These are phyloP conservation scores for Chouioia cunea DNA, from an alignment of 2,888 invertebrate genomes.

Conservation along the genomic window DNA sequence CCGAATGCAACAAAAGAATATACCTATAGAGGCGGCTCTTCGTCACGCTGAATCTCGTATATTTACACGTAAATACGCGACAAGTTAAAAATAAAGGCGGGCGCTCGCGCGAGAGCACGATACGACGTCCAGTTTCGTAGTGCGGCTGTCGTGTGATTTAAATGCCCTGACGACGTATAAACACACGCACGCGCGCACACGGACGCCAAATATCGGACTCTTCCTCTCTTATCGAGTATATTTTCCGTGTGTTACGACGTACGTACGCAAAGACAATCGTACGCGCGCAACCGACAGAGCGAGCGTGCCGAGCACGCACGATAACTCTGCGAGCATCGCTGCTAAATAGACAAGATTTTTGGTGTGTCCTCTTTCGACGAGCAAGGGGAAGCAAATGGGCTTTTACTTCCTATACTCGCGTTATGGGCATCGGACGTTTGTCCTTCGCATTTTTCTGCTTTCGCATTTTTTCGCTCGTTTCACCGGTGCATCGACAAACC, in stretches of 20 bases:
- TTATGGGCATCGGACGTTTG: too few species aligned
- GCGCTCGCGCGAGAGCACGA: constrained; percentile 6
- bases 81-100: constrained; percentile 1
- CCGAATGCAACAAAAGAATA: too few species aligned
- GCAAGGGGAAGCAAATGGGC: too few species aligned
- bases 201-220: neutral
- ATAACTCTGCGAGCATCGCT: neutral
- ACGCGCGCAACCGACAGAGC: constrained; percentile 8
- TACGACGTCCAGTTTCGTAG: constrained; percentile 31
- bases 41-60: neutral
- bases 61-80: neutral
- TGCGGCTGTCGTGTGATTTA: constrained; percentile 49
- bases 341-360: constrained; percentile 1
- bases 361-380: neutral
- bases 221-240: constrained; percentile 29
- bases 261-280: neutral
- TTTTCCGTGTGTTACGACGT: constrained; percentile 24
- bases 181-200: neutral
- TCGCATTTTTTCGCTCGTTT: too few species aligned
- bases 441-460: too few species aligned
- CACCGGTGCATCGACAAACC: too few species aligned
- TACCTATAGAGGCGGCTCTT: neutral
- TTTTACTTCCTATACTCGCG: too few species aligned
- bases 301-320: constrained; percentile 3
- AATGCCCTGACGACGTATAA: constrained; percentile 46